Conservation (phyloP, 2,888 invertebrate genomes). For the Yponomeuta cagnagella region DNA sequence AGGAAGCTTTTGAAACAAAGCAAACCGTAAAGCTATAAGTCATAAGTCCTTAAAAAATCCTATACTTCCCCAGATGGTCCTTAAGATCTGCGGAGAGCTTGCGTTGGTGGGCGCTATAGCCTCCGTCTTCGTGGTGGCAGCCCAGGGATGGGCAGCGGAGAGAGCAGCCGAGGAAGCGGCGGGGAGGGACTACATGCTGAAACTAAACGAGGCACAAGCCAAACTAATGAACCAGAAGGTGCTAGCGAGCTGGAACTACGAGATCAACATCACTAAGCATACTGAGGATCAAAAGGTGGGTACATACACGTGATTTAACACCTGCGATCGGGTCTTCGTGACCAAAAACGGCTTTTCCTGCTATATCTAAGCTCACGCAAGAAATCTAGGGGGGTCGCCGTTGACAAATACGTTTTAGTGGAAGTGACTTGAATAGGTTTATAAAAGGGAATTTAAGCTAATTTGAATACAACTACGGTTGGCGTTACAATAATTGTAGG, state of each 20-base stretch:
- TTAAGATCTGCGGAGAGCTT: constrained; percentile 62
- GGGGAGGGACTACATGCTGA: constrained; percentile 77
- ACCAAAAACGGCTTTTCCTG: too few relatives aligned
- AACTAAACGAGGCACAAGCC: constrained; percentile 75
- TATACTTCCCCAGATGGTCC: constrained; percentile 42
- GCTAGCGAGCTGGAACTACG: constrained; percentile 84
- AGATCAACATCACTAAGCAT: constrained; percentile 82
- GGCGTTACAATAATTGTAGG: too few relatives aligned
- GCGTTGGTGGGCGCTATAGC: constrained; percentile 64
- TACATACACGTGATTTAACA: too few relatives aligned
- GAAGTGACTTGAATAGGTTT: too few relatives aligned
- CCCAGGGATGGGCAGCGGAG: constrained; percentile 61
- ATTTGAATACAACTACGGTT: too few relatives aligned
- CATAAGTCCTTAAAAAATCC: not conserved
- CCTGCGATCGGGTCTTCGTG: too few relatives aligned
- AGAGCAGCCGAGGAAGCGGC: constrained; percentile 72
- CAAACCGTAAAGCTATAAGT: too few relatives aligned
- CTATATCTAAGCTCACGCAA: too few relatives aligned
- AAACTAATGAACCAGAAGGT: constrained; percentile 72
- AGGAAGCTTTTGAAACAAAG: too few relatives aligned
- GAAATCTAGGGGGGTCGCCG: too few relatives aligned
- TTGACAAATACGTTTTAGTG: too few relatives aligned
- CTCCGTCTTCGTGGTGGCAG: constrained; percentile 66
- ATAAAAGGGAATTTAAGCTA: too few relatives aligned
- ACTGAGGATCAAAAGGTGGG: constrained; percentile 74